phyloP scores from a whole-genome alignment of 2,888 invertebrate genomes.

The Clusia tigrina region DNA sequence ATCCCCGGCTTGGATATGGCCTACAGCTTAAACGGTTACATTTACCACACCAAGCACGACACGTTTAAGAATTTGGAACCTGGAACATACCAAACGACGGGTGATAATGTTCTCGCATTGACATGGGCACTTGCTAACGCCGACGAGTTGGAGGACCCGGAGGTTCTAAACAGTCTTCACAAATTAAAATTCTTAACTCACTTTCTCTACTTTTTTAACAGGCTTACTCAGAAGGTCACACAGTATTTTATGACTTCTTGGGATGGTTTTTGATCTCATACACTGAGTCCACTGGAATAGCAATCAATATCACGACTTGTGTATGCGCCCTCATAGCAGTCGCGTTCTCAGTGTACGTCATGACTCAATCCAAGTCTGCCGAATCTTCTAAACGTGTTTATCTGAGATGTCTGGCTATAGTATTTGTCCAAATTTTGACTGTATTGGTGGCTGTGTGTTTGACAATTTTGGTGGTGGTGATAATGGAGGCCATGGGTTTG shows the following conservation, averaged over 20 bases:
- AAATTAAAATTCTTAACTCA: background rate
- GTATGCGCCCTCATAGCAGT: slow-evolving; percentile 58
- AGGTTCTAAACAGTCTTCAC: slow-evolving; percentile 23
- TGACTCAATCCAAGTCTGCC: slow-evolving; percentile 39
- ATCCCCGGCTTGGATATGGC: slow-evolving; percentile 79
- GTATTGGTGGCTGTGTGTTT: slow-evolving; percentile 51
- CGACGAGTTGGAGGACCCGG: slow-evolving; percentile 49
- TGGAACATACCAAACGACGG: slow-evolving; percentile 77
- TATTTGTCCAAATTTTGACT: slow-evolving; percentile 49
- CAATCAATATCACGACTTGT: slow-evolving; percentile 58
- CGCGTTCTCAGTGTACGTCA: slow-evolving; percentile 45
- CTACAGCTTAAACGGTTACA: slow-evolving; percentile 76
- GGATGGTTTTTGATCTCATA: slow-evolving; percentile 75
- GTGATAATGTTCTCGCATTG: slow-evolving; percentile 73
- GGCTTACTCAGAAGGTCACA: slow-evolving; percentile 61
- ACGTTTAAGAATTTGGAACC: slow-evolving; percentile 68
- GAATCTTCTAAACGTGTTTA: slow-evolving; percentile 36
- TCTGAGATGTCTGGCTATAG: slow-evolving; percentile 45
- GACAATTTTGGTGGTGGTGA: slow-evolving; percentile 57
- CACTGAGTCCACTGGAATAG: slow-evolving; percentile 65
- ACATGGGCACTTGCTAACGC: slow-evolving; percentile 66
- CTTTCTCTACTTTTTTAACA: slow-evolving; percentile 35
- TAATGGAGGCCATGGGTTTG: slow-evolving; percentile 58
- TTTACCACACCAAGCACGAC: slow-evolving; percentile 81
- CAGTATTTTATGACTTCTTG: slow-evolving; percentile 77